A percentile compares a stretch with the other conserved stretches of the same genome.
Evolutionary conservation across 2,888 invertebrate genomes (phyloP).

Genomic region (Cylindroiulus punctatus): DNA sequence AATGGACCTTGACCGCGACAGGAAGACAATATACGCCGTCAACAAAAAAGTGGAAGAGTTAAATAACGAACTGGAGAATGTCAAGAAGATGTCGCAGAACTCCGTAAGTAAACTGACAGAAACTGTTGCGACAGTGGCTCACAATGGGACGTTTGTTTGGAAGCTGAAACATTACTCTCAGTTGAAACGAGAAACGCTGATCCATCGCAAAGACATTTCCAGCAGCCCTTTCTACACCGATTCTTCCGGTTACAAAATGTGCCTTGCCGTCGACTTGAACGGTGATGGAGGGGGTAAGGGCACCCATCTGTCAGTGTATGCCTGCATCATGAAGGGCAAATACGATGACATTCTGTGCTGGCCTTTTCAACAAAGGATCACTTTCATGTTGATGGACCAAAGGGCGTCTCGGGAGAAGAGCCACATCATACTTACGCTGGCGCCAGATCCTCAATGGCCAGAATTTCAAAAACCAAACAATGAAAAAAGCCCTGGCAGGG

Average conservation of each 20-base stretch:
- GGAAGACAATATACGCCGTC: not conserved
- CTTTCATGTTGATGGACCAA: constrained; percentile 14
- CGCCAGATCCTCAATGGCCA: not conserved
- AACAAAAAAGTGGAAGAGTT: too few species aligned
- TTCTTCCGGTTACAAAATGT: constrained; percentile 23
- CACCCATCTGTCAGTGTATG: not conserved
- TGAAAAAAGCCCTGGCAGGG: not conserved
- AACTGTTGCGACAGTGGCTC: not conserved
- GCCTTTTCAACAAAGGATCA: constrained; percentile 45
- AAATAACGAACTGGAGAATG: too few species aligned
- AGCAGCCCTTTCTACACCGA: constrained; percentile 10
- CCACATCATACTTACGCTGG: not conserved
- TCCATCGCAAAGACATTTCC: not conserved
- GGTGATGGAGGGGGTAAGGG: not conserved
- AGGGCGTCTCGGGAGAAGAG: not conserved
- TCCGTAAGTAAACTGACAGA: not conserved
- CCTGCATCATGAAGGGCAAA: not conserved
- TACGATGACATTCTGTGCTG: constrained; percentile 48
- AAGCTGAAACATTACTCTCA: not conserved
- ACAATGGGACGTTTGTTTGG: constrained; percentile 23
- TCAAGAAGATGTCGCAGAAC: not conserved
- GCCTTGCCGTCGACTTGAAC: not conserved
- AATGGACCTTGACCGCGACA: not conserved
- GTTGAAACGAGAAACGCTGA: not conserved
- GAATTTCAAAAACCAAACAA: not conserved